A percentile compares a stretch with the other conserved stretches of the same genome.
These are phyloP conservation scores for Siderastrea siderea DNA, from an alignment of 92 coral and sea anemone species.

Conservation along the genomic window DNA sequence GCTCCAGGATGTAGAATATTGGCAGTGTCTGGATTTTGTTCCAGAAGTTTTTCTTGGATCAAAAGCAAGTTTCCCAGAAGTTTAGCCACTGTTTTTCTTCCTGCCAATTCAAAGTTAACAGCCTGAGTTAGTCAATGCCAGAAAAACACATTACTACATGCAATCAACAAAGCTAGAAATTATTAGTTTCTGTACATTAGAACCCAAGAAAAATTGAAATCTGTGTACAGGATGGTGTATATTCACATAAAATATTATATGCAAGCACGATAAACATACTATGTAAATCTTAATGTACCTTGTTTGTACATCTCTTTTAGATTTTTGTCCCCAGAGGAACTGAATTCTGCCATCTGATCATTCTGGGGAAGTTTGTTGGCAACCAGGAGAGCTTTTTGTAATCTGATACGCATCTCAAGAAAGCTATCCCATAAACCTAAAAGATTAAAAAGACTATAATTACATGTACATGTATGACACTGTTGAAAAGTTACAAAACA, in stretches of 20 bases:
- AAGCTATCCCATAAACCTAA: conserved; percentile 96
- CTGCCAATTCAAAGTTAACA: conserved; percentile 40
- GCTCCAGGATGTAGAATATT: conserved; percentile 62
- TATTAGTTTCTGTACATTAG: no score
- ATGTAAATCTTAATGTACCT: conserved; percentile 47
- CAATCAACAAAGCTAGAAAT: no score
- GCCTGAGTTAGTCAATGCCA: not conserved
- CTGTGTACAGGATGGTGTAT: no score
- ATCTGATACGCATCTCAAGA: conserved; percentile 91
- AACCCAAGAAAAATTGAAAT: no score
- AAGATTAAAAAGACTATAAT: not conserved
- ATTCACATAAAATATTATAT: no score
- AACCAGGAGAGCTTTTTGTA: conserved; percentile 88
- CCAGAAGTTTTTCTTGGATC: conserved; percentile 86
- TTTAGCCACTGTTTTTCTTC: conserved; percentile 66
- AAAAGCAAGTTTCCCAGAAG: conserved; percentile 79
- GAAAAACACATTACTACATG: not conserved
- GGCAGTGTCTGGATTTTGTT: conserved; percentile 85
- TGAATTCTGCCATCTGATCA: conserved; percentile 60
- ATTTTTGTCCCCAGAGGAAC: conserved; percentile 68
- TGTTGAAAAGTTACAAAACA: no score
- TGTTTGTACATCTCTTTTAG: conserved; percentile 63
- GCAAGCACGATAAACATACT: no score
- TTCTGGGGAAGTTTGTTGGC: conserved; percentile 90
- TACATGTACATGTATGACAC: no score